Conservation (phyloP, 2,113 vertebrate species). For the Charadrius vociferus region DNA sequence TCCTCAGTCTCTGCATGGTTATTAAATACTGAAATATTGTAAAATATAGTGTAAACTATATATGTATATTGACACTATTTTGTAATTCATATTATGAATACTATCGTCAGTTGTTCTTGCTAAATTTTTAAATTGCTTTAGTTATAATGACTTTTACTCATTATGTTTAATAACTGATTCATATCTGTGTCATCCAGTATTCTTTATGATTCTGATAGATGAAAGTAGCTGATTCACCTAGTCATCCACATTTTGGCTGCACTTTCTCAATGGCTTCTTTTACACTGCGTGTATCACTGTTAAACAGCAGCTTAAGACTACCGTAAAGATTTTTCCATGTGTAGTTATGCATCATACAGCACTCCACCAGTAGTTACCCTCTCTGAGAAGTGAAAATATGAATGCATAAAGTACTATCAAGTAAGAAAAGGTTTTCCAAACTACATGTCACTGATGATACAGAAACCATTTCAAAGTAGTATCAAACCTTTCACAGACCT, state of each 20-base stretch:
- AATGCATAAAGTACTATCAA: neutral
- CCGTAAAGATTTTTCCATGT: neutral
- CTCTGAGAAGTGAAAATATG: neutral
- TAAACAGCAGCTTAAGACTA: neutral
- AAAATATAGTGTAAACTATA: neutral
- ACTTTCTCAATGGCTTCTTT: neutral
- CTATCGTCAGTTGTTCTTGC: neutral
- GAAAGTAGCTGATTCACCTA: slow-evolving; percentile 61
- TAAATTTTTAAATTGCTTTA: neutral
- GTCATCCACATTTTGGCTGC: slow-evolving; percentile 31
- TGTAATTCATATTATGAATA: neutral
- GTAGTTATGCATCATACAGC: neutral
- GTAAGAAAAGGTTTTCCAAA: neutral
- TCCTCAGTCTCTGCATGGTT: neutral
- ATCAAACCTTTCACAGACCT: neutral
- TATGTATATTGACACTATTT: neutral
- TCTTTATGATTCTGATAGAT: slow-evolving; percentile 50
- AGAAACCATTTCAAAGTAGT: neutral
- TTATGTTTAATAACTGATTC: neutral
- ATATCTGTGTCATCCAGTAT: slow-evolving; percentile 42
- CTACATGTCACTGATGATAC: neutral
- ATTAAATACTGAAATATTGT: neutral
- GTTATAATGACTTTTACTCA: neutral
- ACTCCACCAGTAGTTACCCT: neutral
- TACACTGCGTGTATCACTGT: neutral